Evolutionary conservation across 2,888 invertebrate species (phyloP).

Genomic region (Helobdella robusta): DNA sequence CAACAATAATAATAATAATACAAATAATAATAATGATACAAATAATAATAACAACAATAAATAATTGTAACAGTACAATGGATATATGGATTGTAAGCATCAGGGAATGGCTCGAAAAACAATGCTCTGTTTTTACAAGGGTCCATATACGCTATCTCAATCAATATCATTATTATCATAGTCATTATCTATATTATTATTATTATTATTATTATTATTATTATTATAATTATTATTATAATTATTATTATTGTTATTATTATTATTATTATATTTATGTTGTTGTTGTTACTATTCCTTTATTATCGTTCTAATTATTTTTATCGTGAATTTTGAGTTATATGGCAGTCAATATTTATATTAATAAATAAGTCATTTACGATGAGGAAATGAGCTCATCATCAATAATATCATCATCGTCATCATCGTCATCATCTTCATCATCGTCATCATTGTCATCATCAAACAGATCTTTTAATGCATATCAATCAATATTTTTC

Average conservation of each 20-base stretch:
- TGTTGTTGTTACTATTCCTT: not conserved
- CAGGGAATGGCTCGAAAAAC: not conserved
- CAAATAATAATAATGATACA: not conserved
- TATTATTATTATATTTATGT: slow-evolving; percentile 3
- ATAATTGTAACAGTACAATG: not conserved
- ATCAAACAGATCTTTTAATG: too few species aligned
- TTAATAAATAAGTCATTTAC: not conserved
- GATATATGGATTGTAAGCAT: not conserved
- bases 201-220: slow-evolving; percentile 17
- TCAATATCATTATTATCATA: slow-evolving; percentile 10
- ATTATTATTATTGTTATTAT: slow-evolving; percentile 17
- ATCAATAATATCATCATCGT: not conserved
- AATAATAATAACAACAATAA: not conserved
- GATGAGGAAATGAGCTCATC: not conserved
- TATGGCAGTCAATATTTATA: not conserved
- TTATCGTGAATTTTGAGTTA: too few species aligned
- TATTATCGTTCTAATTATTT: too few species aligned
- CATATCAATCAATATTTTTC: too few species aligned
- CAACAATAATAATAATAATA: too few species aligned
- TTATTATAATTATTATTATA: slow-evolving; percentile 15
- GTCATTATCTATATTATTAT: slow-evolving; percentile 10
- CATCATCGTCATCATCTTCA: not conserved
- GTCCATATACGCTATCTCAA: not conserved
- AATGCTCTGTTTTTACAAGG: not conserved
- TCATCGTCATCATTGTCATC: too few species aligned